Base-by-base conservation (phyloP, 2,797 vertebrate genomes). In the Todus mexicanus region DNA sequence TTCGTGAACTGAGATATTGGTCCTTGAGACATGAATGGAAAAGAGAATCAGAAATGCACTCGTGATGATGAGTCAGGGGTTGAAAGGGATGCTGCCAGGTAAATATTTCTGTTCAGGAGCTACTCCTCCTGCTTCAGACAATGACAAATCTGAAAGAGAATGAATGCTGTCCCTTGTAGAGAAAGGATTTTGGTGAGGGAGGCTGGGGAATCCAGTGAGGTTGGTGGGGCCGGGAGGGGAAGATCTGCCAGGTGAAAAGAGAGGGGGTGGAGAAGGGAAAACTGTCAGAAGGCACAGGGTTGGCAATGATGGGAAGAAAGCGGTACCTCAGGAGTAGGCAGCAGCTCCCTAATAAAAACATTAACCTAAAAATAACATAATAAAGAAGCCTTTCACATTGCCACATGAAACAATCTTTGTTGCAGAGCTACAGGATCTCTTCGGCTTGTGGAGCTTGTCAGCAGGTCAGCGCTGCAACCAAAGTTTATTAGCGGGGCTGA, bases 401-500 rank as follows among this genome's bases (percentile, higher is more conserved):
- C 51, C 38, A 79, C 19, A 60, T 13, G 10, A 81, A 92, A 42
- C 54, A 83, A 79, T 71, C 68, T 54, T 81, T 65, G 20, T 54
- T 61, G 40, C 23, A 73, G 72, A 95, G 69, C 89, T 80, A 43
- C 54, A 75, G 92, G 77, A 70, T n/a, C 48, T 22, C 74, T 71
- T 76, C 74, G 66, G 59, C 70, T 76, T 37, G 56, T 90, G 63
- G 51, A 92, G 51, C 59, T 69, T 80, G 87, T 78, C 93, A 94
- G 83, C 66, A 81, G 92, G 90, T 95, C 95, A 94, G 77, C 12
- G 9, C 80, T 82, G 81, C 71, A 87, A 53, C 73, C 77, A 87
- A 82, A 68, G 79, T 89, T 95, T 94, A 91, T 95, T 70, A 96
- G 45, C 27, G 33, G 69, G 75, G 51, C 63, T 91, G 91, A 91